These are phyloP conservation scores for Rhagoletis pomonella DNA, from an alignment of 1,140 invertebrate species.

Conservation along the genomic window DNA sequence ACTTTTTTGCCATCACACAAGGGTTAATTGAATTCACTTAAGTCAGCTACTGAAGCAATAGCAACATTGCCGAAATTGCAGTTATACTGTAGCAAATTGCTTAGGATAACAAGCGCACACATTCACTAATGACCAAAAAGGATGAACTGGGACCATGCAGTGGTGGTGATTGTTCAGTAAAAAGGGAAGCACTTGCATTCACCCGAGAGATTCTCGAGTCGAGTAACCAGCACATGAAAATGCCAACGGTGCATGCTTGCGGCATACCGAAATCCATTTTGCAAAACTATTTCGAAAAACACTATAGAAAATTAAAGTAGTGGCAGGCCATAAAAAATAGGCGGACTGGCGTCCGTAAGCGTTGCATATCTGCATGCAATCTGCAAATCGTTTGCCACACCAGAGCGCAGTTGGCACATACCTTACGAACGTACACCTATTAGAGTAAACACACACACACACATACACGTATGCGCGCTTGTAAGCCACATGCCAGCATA, in stretches of 20 bases:
- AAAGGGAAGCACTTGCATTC: no score
- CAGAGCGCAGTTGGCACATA: slow-evolving; percentile 8
- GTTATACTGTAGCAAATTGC: slow-evolving; percentile 34
- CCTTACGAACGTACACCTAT: neutral
- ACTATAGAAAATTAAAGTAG: slow-evolving; percentile 47
- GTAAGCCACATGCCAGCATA: slow-evolving; percentile 19
- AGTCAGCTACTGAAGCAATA: neutral
- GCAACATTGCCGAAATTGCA: slow-evolving; percentile 26
- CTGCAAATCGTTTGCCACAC: slow-evolving; percentile 48
- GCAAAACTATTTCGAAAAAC: slow-evolving; percentile 49
- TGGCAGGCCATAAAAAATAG: slow-evolving; percentile 40
- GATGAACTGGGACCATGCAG: neutral
- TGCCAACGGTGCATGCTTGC: slow-evolving; percentile 36
- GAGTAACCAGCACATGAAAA: neutral
- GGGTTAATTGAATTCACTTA: slow-evolving; percentile 30
- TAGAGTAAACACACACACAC: neutral
- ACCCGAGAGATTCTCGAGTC: no score
- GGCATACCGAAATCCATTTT: slow-evolving; percentile 50
- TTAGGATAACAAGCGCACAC: neutral
- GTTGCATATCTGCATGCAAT: slow-evolving; percentile 40
- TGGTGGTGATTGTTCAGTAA: no score
- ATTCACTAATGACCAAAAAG: slow-evolving; percentile 16
- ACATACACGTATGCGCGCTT: neutral
- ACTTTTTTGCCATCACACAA: neutral
- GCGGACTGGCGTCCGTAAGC: neutral